Base-by-base conservation (phyloP, 2,888 invertebrate species). In the Aleiodes testaceus region DNA sequence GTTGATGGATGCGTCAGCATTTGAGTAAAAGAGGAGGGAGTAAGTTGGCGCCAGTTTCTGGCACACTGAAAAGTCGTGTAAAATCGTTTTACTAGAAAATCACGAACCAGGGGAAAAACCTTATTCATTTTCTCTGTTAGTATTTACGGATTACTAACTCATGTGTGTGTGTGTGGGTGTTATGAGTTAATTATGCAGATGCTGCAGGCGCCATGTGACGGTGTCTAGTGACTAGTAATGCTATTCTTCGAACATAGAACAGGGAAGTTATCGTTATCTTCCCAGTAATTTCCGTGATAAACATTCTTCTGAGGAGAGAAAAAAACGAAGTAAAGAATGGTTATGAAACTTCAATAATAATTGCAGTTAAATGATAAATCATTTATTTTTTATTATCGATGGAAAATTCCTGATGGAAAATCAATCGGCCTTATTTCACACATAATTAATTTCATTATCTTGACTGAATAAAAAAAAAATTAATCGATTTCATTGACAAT, bases 381-480 rank as follows among this genome's bases (percentile, higher is more conserved):
- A 42, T 12, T 18, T 11, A n/a, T 59, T 16, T 42, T 42, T 42
- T 18, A 26, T 16, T 7, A 12, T n/a, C 36, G 42, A 36, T 36
- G 59, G 59, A 42, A 42, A 42, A 53, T 53, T 30, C 30, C 12
- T 26, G 26, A 53, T n/a, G 6, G 42, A 18, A 18, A 59, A 59
- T n/a, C 59, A 59, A 59, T 59, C 18, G 59, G 59, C 36, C 59
- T 59, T 36, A 59, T 59, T 59, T 59, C 6, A 59, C 16, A 42
- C 16, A 6, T 42, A 36, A 59, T 59, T 59, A 59, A 59, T 59
- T 30, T 12, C n/a, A 16, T 42, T 55, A 26, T 53, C 70, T n/a
- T 67, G 72, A 66, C 72, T 65, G 50, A 66, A 72, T 53, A 12
- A 64, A 59, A 53, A 65, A 72, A 53, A 70, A 68, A 66, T 59